A percentile compares a stretch with the other conserved stretches of the same genome.
Conservation (phyloP, 2,888 invertebrate species). For the Xiphydria camelus region DNA sequence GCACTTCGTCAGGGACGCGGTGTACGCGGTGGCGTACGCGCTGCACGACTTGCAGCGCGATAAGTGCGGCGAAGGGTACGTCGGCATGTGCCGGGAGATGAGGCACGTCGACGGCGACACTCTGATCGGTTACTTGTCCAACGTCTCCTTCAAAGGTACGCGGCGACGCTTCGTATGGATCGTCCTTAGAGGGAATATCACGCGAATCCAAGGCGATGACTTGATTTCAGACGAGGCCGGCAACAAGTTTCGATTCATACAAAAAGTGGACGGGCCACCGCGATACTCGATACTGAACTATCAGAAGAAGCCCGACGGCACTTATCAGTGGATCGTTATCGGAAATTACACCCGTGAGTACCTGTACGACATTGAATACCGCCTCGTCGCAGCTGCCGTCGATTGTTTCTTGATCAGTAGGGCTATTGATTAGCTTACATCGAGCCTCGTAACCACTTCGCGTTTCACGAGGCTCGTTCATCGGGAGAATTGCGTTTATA, state of each 20-base stretch:
- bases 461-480: no score
- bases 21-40: conserved; percentile 61
- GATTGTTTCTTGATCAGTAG: no score
- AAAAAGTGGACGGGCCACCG: conserved; percentile 61
- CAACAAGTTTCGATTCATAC: conserved; percentile 57
- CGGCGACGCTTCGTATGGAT: background rate
- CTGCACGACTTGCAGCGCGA: conserved; percentile 57
- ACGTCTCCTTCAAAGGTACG: conserved; percentile 60
- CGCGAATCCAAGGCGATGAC: no score
- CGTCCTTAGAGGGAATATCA: background rate
- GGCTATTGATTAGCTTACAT: no score
- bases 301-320: conserved; percentile 44
- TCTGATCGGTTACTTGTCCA: conserved; percentile 55
- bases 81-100: conserved; percentile 57
- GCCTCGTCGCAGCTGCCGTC: no score
- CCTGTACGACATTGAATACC: no score
- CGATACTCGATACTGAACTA: conserved; percentile 62
- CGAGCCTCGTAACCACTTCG: no score
- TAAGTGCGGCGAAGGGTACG: conserved; percentile 45
- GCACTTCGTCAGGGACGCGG: conserved; percentile 62
- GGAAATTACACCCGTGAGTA: conserved; percentile 59
- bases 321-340: conserved; percentile 57
- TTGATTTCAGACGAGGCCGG: conserved; percentile 57
- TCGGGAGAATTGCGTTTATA: no score
- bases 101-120: conserved; percentile 53